Evolutionary conservation across 2,888 invertebrate species (phyloP).

Genomic region (Parascotia fuliginaria): DNA sequence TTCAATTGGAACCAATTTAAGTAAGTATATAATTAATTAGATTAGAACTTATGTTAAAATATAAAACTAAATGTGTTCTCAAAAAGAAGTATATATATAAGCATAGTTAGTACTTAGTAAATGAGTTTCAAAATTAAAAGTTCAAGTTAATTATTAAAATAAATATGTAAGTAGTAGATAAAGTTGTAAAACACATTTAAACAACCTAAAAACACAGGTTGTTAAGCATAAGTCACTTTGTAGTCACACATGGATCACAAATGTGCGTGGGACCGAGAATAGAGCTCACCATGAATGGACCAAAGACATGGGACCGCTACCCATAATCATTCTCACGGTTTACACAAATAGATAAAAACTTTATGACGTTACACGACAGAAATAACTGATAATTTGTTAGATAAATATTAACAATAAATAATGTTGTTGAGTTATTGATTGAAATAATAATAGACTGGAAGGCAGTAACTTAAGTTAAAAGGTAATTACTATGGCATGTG

Average conservation of each 20-base stretch:
- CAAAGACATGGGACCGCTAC: slow-evolving; percentile 65
- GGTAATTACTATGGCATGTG: too few relatives aligned
- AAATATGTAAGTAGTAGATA: too few relatives aligned
- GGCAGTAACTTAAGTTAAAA: too few relatives aligned
- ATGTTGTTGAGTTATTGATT: slow-evolving; percentile 29
- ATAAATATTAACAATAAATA: slow-evolving; percentile 38
- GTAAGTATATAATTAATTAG: too few relatives aligned
- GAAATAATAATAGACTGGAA: not conserved
- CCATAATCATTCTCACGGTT: slow-evolving; percentile 74
- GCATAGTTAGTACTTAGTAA: too few relatives aligned
- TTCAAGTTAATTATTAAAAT: too few relatives aligned
- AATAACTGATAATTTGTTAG: slow-evolving; percentile 38
- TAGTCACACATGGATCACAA: slow-evolving; percentile 70
- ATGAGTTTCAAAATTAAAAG: too few relatives aligned
- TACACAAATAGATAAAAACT: slow-evolving; percentile 62
- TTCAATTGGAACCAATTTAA: too few relatives aligned
- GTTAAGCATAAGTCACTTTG: slow-evolving; percentile 16
- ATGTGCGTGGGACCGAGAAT: slow-evolving; percentile 72
- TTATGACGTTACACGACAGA: slow-evolving; percentile 43
- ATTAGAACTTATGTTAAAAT: too few relatives aligned
- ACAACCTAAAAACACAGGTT: not conserved
- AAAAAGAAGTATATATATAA: too few relatives aligned
- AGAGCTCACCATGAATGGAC: slow-evolving; percentile 69
- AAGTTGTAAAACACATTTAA: too few relatives aligned
- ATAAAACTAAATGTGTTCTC: too few relatives aligned